These are phyloP conservation scores for Drosophila cardini DNA, from an alignment of 1,140 invertebrate genomes.

Conservation along the genomic window DNA sequence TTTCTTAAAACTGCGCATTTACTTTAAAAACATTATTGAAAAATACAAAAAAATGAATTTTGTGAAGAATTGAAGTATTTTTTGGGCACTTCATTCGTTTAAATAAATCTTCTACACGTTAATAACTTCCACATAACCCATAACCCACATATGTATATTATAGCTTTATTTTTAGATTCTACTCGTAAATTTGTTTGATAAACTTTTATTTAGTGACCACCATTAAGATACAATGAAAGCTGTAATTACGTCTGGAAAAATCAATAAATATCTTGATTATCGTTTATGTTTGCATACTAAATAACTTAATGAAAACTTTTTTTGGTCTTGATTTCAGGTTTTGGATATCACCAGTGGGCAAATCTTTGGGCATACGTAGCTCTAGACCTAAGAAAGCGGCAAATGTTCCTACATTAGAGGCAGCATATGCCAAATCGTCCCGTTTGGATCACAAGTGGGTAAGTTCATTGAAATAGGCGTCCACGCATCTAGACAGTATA, in stretches of 20 bases:
- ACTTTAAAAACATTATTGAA: too few species aligned
- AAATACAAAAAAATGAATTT: too few species aligned
- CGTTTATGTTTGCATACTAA: background rate
- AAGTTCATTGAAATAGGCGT: conserved; percentile 54
- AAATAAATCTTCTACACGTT: too few species aligned
- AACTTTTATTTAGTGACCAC: background rate
- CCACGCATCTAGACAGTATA: too few species aligned
- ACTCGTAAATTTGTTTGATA: background rate
- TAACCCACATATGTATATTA: too few species aligned
- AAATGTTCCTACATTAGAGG: conserved; percentile 89
- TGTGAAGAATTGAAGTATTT: too few species aligned
- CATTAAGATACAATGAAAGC: too few species aligned
- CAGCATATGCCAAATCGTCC: conserved; percentile 88
- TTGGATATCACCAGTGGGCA: conserved; percentile 91
- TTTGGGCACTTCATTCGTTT: too few species aligned
- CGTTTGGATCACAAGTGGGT: conserved; percentile 92
- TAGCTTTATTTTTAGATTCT: too few species aligned
- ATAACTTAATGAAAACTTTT: background rate
- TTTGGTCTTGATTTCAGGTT: conserved; percentile 86
- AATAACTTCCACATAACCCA: too few species aligned
- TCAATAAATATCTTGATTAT: background rate
- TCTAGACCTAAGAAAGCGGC: conserved; percentile 90
- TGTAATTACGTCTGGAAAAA: too few species aligned
- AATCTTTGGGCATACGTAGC: conserved; percentile 91
- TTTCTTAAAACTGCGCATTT: too few species aligned